Conservation (phyloP, 1,140 invertebrate species). For the Drosophila pseudoananassae region DNA sequence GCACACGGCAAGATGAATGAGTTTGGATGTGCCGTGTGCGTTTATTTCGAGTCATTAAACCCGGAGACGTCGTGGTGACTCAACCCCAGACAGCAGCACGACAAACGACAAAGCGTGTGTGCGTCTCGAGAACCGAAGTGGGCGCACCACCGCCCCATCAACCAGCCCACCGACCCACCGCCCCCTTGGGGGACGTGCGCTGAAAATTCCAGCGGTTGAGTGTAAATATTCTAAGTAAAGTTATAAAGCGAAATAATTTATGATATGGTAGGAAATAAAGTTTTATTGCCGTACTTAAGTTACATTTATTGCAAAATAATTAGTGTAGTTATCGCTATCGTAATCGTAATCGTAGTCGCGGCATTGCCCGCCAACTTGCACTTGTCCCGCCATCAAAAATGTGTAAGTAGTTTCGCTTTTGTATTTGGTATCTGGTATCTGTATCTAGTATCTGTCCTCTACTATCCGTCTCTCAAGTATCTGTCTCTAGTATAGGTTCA, state of each 20-base stretch:
- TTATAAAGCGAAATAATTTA: constrained; percentile 82
- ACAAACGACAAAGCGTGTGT: constrained; percentile 37
- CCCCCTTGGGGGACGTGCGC: constrained; percentile 7
- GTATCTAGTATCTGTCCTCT: constrained; percentile 5
- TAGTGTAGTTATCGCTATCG: constrained; percentile 71
- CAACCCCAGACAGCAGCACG: constrained; percentile 38
- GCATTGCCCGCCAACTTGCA: constrained; percentile 56
- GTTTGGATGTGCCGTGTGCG: constrained; percentile 39
- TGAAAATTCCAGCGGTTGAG: constrained; percentile 42
- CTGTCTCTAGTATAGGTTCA: constrained; percentile 12
- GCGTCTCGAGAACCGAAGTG: constrained; percentile 3
- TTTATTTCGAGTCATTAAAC: constrained; percentile 73
- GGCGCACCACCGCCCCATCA: constrained; percentile 5
- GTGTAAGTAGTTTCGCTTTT: constrained; percentile 50
- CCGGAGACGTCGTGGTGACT: constrained; percentile 46
- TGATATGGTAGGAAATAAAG: constrained; percentile 76
- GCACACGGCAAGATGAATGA: constrained; percentile 49
- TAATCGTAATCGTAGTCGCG: constrained; percentile 58
- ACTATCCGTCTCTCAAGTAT: constrained; percentile 1
- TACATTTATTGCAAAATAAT: constrained; percentile 83
- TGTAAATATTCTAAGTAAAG: constrained; percentile 81
- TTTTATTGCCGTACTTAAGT: constrained; percentile 82
- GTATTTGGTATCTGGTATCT: constrained; percentile 58
- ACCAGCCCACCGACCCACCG: neutral
- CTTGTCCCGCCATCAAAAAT: constrained; percentile 57